A percentile compares a stretch with the other conserved stretches of the same genome.
Evolutionary conservation across 2,797 vertebrate species (phyloP).

Genomic region (Anniella stebbinsi): DNA sequence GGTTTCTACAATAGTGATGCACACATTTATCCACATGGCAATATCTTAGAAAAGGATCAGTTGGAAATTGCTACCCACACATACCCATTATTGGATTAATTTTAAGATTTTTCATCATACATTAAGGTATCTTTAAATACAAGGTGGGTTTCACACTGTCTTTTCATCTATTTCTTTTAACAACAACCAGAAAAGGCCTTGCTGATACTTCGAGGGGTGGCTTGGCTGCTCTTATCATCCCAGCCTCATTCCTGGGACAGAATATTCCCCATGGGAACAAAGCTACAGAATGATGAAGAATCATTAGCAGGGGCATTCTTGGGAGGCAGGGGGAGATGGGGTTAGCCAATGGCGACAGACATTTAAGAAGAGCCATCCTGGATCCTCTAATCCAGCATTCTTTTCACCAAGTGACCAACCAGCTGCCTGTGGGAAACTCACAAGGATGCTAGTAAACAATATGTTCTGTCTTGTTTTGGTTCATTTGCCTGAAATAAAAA

Average conservation of each 20-base stretch:
- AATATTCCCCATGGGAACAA: background rate
- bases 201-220: background rate
- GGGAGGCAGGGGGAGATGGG: background rate
- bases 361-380: too few species aligned
- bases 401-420: too few species aligned
- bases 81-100: background rate
- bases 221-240: background rate
- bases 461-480: background rate
- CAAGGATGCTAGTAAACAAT: background rate
- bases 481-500: background rate
- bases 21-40: background rate
- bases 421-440: too few species aligned
- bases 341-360: too few species aligned
- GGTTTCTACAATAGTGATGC: background rate
- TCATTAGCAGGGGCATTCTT: background rate
- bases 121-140: background rate
- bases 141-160: too few species aligned
- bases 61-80: background rate
- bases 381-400: too few species aligned
- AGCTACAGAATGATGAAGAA: background rate
- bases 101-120: background rate
- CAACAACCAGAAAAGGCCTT: background rate
- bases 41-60: background rate
- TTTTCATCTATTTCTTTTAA: background rate
- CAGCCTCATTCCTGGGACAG: background rate